Conservation (phyloP, 2,888 invertebrate species). For the Apodemia duryi region DNA sequence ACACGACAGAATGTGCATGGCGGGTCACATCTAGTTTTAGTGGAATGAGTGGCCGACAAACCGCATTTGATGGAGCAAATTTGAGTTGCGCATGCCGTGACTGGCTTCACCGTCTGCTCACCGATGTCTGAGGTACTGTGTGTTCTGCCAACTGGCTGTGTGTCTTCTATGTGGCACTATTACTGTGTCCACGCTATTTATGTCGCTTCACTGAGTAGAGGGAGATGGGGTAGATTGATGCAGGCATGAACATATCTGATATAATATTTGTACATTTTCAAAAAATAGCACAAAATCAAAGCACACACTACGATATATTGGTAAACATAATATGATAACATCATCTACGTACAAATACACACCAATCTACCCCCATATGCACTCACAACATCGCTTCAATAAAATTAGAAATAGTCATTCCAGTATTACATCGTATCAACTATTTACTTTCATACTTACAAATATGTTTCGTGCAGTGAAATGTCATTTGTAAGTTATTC, state of each 20-base stretch:
- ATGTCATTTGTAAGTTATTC: background rate
- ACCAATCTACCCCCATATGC: constrained; percentile 61
- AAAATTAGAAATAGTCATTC: constrained; percentile 10
- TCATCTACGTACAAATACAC: constrained; percentile 26
- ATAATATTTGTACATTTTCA: constrained; percentile 13
- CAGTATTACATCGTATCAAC: background rate
- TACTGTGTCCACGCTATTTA: constrained; percentile 60
- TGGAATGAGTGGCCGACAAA: constrained; percentile 78
- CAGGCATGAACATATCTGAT: constrained; percentile 29
- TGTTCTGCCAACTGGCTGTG: constrained; percentile 62
- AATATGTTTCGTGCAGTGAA: background rate
- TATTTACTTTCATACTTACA: background rate
- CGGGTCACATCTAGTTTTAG: constrained; percentile 70
- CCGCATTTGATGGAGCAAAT: constrained; percentile 76
- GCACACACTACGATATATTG: constrained; percentile 18
- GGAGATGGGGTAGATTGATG: constrained; percentile 64
- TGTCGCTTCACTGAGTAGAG: constrained; percentile 59
- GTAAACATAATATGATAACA: constrained; percentile 19
- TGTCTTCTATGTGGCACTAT: constrained; percentile 69
- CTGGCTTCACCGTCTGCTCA: constrained; percentile 73
- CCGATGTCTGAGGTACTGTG: constrained; percentile 69
- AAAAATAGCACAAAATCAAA: constrained; percentile 3
- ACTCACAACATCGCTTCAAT: constrained; percentile 25
- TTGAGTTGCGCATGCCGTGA: constrained; percentile 76
- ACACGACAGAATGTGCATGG: constrained; percentile 65